Base-by-base conservation (phyloP, 2,113 vertebrate species). In the Eublepharis macularius region DNA sequence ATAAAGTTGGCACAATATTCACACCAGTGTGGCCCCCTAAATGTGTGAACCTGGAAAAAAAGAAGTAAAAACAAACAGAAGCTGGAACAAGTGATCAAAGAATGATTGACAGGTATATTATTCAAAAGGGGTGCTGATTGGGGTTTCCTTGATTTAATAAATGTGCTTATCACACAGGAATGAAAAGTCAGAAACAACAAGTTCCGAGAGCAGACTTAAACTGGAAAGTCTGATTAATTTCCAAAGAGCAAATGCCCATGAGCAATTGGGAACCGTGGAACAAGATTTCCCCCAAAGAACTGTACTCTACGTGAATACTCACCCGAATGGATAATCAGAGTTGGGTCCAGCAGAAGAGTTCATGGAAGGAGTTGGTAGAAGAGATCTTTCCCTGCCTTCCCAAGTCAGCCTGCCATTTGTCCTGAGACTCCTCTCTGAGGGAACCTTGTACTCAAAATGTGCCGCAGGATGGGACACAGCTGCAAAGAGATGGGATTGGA, bases 1-100 rank as follows among this genome's bases (percentile, higher is more conserved):
- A 99, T 99, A 93, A 99, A 99, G 95, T 99, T 99, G 95, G 98
- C 98, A 86, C 98, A 99, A 95, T 99, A 99, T 85, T 99, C 98
- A 94, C 99, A 99, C 99, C 99, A 99, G 91, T 99, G 99, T 49
- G 99, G 99, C 36, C 99, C 98, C 92, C 98, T 96, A 96, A 99
- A 99, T 0, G 98, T 99, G 90, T 99, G 98, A 91, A 99, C 98
- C 98, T 99, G 95, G 24, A 12, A 94, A 94, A 85, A 95, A 95
- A 98, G 89, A 0, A 91, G 60, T 70, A 93, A 76, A 91, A 92
- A 93, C 70, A 76, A 86, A 84, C 73, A 80, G 47, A 68, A 63
- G 24, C 91, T 85, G 82, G 3, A 82, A 82, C 1, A 47, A 65
- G 41, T 36, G 8, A 91, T 34, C 72, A 92, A 80, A 68, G 0